Conservation (phyloP, 2,797 vertebrate species). For the Acestrorhynchus altus region DNA sequence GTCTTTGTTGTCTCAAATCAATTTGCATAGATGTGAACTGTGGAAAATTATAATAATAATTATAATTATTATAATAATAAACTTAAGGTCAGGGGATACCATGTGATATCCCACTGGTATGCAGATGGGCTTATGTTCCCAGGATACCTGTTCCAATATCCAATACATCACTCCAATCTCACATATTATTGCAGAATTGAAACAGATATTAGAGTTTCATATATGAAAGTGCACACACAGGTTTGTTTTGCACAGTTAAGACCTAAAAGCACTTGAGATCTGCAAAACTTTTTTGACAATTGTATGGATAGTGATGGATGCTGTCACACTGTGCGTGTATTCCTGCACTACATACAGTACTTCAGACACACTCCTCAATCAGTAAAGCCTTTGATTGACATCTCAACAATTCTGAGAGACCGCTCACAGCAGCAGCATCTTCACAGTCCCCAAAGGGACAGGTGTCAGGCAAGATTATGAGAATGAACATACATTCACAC, state of each 20-base stretch:
- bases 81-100: no score
- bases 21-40: no score
- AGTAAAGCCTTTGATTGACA: conserved; percentile 7
- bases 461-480: not conserved
- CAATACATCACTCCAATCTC: no score
- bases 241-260: not conserved
- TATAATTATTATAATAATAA: no score
- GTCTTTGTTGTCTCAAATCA: no score
- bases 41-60: no score
- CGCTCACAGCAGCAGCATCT: not conserved
- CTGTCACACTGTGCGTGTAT: not conserved
- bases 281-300: not conserved
- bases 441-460: not conserved
- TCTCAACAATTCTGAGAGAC: conserved; percentile 3
- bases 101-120: no score
- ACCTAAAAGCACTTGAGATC: not conserved
- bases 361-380: not conserved
- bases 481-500: not conserved
- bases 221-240: not conserved
- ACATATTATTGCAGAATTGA: no score
- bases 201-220: not conserved
- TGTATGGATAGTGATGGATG: not conserved
- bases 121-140: no score
- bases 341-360: not conserved
- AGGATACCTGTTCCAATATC: no score